Conservation (phyloP, 2,888 invertebrate genomes). For the Hirtodrosophila trivittata region DNA sequence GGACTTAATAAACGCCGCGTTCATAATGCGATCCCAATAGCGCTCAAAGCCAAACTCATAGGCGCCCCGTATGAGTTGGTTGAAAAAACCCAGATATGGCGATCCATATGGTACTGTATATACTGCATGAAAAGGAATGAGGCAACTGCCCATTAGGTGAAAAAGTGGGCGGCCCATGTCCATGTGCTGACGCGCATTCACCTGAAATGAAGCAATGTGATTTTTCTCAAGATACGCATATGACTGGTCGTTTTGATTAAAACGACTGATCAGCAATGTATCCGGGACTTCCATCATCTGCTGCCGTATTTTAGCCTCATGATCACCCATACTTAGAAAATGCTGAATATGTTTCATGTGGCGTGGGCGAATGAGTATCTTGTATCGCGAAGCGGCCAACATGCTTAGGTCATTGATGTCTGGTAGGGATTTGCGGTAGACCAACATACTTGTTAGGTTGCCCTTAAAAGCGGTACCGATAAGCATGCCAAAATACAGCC, state of each 20-base stretch:
- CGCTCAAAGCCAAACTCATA: slow-evolving; percentile 85
- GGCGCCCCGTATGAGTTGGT: slow-evolving; percentile 84
- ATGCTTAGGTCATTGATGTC: slow-evolving; percentile 78
- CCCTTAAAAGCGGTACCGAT: slow-evolving; percentile 82
- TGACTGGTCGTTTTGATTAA: slow-evolving; percentile 84
- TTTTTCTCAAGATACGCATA: slow-evolving; percentile 85
- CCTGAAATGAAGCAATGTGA: slow-evolving; percentile 81
- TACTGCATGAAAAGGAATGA: slow-evolving; percentile 86
- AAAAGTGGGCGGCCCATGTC: slow-evolving; percentile 84
- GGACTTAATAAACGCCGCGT: slow-evolving; percentile 67
- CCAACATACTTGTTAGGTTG: slow-evolving; percentile 81
- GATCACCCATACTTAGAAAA: slow-evolving; percentile 81
- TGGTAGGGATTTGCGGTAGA: slow-evolving; percentile 75
- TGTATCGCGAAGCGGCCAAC: slow-evolving; percentile 78
- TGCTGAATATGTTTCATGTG: slow-evolving; percentile 82
- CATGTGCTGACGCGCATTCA: slow-evolving; percentile 69
- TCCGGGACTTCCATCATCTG: slow-evolving; percentile 84
- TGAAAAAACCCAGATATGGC: slow-evolving; percentile 85
- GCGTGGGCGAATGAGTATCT: slow-evolving; percentile 82
- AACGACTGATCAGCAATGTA: slow-evolving; percentile 80
- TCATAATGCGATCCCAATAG: slow-evolving; percentile 81
- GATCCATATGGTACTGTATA: slow-evolving; percentile 86
- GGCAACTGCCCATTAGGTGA: slow-evolving; percentile 85
- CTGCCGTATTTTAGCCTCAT: slow-evolving; percentile 73
- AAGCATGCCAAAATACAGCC: slow-evolving; percentile 81